A percentile compares a stretch with the other conserved stretches of the same genome.
Evolutionary conservation across 1,140 invertebrate species (phyloP).

Genomic region (Aphidius ervi): DNA sequence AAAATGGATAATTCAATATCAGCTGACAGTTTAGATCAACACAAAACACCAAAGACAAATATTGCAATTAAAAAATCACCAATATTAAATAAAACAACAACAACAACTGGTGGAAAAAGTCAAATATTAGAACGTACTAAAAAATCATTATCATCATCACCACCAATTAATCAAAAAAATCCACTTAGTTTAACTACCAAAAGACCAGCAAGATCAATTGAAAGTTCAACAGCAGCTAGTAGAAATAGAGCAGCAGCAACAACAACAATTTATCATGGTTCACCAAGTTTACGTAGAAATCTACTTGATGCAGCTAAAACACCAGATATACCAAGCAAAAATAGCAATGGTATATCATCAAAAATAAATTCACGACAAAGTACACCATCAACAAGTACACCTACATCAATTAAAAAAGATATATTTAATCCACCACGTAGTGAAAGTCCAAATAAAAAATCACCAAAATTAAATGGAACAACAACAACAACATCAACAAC

Average conservation of each 20-base stretch:
- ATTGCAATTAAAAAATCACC: constrained; percentile 44
- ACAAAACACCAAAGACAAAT: constrained; percentile 42
- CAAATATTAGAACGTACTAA: constrained; percentile 34
- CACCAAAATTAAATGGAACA: constrained; percentile 39
- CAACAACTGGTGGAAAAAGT: constrained; percentile 18
- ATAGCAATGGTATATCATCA: constrained; percentile 23
- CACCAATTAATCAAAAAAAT: constrained; percentile 42
- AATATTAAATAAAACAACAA: constrained; percentile 30
- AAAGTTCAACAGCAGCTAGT: constrained; percentile 48
- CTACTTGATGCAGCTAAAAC: constrained; percentile 49
- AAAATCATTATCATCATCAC: constrained; percentile 35
- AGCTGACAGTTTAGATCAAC: constrained; percentile 39
- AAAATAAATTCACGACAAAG: constrained; percentile 13
- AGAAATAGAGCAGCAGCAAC: constrained; percentile 46
- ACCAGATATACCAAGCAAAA: constrained; percentile 40
- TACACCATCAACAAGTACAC: constrained; percentile 14
- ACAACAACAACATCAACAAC: constrained; percentile 28
- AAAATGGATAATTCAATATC: constrained; percentile 49
- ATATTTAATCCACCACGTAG: constrained; percentile 34
- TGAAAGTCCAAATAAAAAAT: constrained; percentile 44
- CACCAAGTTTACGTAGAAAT: constrained; percentile 44
- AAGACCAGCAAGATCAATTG: constrained; percentile 37
- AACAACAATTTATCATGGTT: constrained; percentile 40
- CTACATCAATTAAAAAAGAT: constrained; percentile 28
- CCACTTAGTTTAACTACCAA: constrained; percentile 25